Evolutionary conservation across 2,113 vertebrate genomes (phyloP).

Genomic region (Pristiophorus japonicus): DNA sequence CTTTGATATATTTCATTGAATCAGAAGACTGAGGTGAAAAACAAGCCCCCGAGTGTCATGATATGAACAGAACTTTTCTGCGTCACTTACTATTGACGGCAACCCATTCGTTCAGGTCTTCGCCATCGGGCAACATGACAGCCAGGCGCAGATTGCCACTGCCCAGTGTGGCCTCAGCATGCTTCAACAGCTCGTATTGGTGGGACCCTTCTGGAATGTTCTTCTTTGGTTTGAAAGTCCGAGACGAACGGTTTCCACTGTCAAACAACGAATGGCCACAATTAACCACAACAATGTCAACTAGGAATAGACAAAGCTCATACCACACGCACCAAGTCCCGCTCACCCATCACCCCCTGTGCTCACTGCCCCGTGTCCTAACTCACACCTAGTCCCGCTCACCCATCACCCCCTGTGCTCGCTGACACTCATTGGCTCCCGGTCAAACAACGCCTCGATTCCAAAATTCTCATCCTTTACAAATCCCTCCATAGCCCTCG

Average conservation of each 20-base stretch:
- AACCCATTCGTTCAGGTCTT: constrained; percentile 77
- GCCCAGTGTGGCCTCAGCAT: constrained; percentile 74
- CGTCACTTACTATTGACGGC: constrained; percentile 74
- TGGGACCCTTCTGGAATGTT: constrained; percentile 79
- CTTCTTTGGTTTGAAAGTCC: constrained; percentile 84
- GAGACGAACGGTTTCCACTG: constrained; percentile 76
- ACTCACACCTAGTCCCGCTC: neutral
- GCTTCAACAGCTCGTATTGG: constrained; percentile 76
- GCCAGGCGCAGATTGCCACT: constrained; percentile 77
- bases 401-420: neutral
- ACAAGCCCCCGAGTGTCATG: neutral
- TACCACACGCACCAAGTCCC: neutral
- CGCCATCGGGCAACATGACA: constrained; percentile 76
- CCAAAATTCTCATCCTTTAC: neutral
- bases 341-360: neutral
- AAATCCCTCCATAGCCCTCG: neutral
- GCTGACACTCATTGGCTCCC: neutral
- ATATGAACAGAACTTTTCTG: neutral
- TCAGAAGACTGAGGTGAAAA: neutral
- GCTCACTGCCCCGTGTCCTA: too few species aligned
- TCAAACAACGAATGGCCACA: neutral
- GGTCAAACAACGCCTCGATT: neutral
- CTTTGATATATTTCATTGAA: neutral
- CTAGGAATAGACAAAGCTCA: neutral
- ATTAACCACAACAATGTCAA: neutral